Conservation (phyloP, 2,113 vertebrate species). For the Nannospalax galili region DNA sequence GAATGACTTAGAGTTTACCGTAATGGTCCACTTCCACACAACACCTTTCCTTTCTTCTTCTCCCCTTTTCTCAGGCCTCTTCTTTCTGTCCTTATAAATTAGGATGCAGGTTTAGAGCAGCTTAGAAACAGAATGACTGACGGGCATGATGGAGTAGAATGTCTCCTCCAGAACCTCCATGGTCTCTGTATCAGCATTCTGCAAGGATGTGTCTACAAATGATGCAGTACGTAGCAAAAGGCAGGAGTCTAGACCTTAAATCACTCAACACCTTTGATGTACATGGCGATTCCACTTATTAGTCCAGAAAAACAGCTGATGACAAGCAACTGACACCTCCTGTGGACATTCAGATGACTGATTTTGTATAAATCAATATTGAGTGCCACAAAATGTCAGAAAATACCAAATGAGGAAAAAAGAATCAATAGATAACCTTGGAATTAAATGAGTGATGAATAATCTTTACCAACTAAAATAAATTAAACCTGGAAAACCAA, state of each 20-base stretch:
- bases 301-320: constrained; percentile 92
- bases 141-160: neutral
- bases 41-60: neutral
- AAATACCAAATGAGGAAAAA: constrained; percentile 94
- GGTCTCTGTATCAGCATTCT: neutral
- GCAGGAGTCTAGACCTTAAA: constrained; percentile 62
- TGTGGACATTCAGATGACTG: constrained; percentile 91
- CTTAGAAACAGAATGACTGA: neutral
- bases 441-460: constrained; percentile 93
- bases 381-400: constrained; percentile 93
- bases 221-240: neutral
- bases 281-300: constrained; percentile 86
- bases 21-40: neutral
- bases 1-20: neutral
- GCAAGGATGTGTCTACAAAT: neutral
- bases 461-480: constrained; percentile 93
- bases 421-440: constrained; percentile 91
- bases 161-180: neutral
- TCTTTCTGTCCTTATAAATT: neutral
- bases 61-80: neutral
- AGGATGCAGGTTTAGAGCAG: neutral
- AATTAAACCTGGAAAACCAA: constrained; percentile 85
- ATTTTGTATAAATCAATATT: constrained; percentile 93
- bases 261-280: constrained; percentile 76
- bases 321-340: constrained; percentile 92